Base-by-base conservation (phyloP, 2,888 invertebrate species). In the Phragmatobia fuliginosa region DNA sequence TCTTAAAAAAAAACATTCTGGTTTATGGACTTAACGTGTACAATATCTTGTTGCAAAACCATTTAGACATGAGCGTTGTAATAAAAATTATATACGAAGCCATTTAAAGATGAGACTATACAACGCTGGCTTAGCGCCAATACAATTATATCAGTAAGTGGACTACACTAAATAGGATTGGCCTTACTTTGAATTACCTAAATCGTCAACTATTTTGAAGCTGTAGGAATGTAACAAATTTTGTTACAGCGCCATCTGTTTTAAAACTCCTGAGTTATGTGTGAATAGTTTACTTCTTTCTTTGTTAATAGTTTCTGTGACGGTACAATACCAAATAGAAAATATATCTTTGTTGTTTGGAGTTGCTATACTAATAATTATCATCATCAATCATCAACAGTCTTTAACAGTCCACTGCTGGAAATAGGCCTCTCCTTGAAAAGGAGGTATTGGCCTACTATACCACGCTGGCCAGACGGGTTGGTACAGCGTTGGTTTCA, bases 81-180 rank as follows among this genome's bases (percentile, higher is more conserved):
- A 88, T 89, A 90, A 91, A 92, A 90, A 92, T 91, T 91, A 91
- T 90, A 89, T 90, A 92, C 89, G 89, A 83, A 70, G 83, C 91
- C 91, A 91, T 92, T 92, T 89, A 88, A 87, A 89, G 85, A 91
- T 90, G 91, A 90, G 86, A 89, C 89, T 84, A 85, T 87, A 85
- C 74, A 84, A 71, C 68, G 59, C 75, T 91, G 91, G 91, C 85
- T 63, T 45, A 31, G 41, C 41, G 87, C 91, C 91, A 89, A 90
- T 86, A 89, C 88, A 91, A 92, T 92, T 91, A 92, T 88, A 85
- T 83, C 77, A 77, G 86, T 85, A 85, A 86, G 89, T 85, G 83
- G 74, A 71, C 77, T 67, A 69, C 62, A 62, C 74, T 67, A 67
- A 73, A 64, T 60, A 63, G 67, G 38, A 58, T 58, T 49, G 32